These are phyloP conservation scores for Drosophila persimilis DNA, from an alignment of 1,140 invertebrate species.

Conservation along the genomic window DNA sequence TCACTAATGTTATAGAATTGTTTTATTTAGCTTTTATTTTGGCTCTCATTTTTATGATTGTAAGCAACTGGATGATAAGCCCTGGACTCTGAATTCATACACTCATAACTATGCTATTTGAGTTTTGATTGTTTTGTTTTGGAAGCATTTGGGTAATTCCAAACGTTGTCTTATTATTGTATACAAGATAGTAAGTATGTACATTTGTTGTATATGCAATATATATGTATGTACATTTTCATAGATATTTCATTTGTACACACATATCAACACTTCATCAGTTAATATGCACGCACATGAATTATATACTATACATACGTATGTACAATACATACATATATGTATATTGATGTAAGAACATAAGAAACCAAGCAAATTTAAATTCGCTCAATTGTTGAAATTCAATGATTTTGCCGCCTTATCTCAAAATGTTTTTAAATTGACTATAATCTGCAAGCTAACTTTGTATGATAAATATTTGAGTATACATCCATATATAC, in stretches of 20 bases:
- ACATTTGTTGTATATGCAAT: slow-evolving; percentile 1
- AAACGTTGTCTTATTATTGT: slow-evolving; percentile 2
- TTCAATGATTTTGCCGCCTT: too few species aligned
- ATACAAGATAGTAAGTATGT: slow-evolving; percentile 5
- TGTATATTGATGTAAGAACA: too few species aligned
- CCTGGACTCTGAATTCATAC: background rate
- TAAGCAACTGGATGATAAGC: background rate
- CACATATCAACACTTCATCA: background rate
- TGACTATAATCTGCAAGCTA: too few species aligned
- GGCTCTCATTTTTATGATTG: slow-evolving; percentile 4
- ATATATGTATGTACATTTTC: slow-evolving; percentile 10
- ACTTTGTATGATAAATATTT: too few species aligned
- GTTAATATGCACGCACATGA: background rate
- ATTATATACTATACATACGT: too few species aligned
- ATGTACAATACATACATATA: too few species aligned
- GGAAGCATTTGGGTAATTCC: slow-evolving; percentile 48
- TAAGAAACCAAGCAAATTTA: too few species aligned
- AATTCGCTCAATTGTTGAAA: too few species aligned
- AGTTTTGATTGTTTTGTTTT: slow-evolving; percentile 59
- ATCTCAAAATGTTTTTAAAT: too few species aligned
- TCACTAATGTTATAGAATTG: background rate
- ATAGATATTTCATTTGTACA: too few species aligned
- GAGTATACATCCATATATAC: too few species aligned
- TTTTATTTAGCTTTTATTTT: background rate
- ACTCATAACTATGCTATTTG: slow-evolving; percentile 8